Evolutionary conservation across 2,888 invertebrate species (phyloP).

Genomic region (Acrocyrtus sp.): DNA sequence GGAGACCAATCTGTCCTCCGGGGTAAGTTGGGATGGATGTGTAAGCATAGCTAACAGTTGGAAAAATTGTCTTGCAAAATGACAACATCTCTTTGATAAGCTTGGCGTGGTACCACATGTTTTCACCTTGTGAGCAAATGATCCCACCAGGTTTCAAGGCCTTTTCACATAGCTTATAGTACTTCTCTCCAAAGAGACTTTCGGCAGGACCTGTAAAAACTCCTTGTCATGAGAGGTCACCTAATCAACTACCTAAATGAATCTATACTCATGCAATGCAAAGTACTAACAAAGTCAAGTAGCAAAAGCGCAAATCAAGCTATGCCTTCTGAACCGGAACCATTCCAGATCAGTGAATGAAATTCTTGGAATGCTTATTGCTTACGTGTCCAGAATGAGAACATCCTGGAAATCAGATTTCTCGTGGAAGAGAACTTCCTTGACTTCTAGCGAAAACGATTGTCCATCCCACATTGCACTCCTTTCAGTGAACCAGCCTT

Average conservation of each 20-base stretch:
- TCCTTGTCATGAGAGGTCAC: conserved; percentile 90
- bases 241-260: too few species aligned
- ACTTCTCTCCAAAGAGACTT: conserved; percentile 80
- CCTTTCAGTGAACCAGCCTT: conserved; percentile 67
- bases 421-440: conserved; percentile 80
- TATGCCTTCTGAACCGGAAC: too few species aligned
- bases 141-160: conserved; percentile 88
- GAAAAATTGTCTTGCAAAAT: conserved; percentile 82
- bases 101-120: conserved; percentile 76
- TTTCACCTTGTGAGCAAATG: conserved; percentile 94
- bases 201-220: conserved; percentile 80
- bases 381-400: conserved; percentile 82
- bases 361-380: too few species aligned
- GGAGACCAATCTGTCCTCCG: conserved; percentile 95
- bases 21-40: conserved; percentile 95
- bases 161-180: conserved; percentile 84
- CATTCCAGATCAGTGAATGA: too few species aligned
- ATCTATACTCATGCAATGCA: too few species aligned
- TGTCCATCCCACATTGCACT: conserved; percentile 93
- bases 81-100: conserved; percentile 80
- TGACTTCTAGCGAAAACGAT: conserved; percentile 85
- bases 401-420: conserved; percentile 88
- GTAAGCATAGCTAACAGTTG: conserved; percentile 81
- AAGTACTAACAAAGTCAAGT: too few species aligned
- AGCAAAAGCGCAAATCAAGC: too few species aligned